Evolutionary conservation across 1,140 invertebrate genomes (phyloP).

Genomic region (Drosophila equinoxialis): DNA sequence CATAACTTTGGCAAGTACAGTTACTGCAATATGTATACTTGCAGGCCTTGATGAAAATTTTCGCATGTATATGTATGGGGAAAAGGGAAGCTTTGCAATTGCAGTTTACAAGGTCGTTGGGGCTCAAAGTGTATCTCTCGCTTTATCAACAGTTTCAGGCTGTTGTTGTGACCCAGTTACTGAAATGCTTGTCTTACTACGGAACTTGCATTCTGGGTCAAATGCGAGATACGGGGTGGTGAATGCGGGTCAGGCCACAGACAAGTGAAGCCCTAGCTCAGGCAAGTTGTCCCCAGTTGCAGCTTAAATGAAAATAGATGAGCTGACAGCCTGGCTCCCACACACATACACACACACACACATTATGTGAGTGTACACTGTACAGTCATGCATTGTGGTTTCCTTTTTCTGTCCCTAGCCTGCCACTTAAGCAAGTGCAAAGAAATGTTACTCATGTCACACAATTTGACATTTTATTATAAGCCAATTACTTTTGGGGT

Average conservation of each 20-base stretch:
- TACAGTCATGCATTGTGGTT: conserved; percentile 34
- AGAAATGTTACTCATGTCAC: conserved; percentile 32
- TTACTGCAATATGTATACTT: conserved; percentile 64
- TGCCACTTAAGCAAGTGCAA: conserved; percentile 33
- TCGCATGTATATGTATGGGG: conserved; percentile 15
- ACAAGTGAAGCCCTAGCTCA: conserved; percentile 45
- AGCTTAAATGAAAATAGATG: conserved; percentile 74
- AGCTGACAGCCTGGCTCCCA: conserved; percentile 48
- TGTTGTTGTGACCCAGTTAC: conserved; percentile 46
- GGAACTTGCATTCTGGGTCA: conserved; percentile 68
- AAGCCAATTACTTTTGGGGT: conserved; percentile 73
- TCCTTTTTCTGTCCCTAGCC: conserved; percentile 17
- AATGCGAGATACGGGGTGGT: background rate
- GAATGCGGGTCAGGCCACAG: conserved; percentile 60
- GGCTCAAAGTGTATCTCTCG: conserved; percentile 47
- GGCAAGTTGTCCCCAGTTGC: conserved; percentile 44
- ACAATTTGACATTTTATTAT: conserved; percentile 68
- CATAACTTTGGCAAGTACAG: conserved; percentile 70
- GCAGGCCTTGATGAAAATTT: conserved; percentile 52
- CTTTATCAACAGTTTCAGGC: conserved; percentile 24
- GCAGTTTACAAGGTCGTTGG: conserved; percentile 66
- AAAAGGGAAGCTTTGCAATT: conserved; percentile 38
- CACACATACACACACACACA: conserved; percentile 11
- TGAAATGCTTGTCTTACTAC: conserved; percentile 37
- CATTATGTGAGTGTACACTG: conserved; percentile 52